Evolutionary conservation across 2,888 invertebrate species (phyloP).

Genomic region (Amblyjoppa fuscipennis): DNA sequence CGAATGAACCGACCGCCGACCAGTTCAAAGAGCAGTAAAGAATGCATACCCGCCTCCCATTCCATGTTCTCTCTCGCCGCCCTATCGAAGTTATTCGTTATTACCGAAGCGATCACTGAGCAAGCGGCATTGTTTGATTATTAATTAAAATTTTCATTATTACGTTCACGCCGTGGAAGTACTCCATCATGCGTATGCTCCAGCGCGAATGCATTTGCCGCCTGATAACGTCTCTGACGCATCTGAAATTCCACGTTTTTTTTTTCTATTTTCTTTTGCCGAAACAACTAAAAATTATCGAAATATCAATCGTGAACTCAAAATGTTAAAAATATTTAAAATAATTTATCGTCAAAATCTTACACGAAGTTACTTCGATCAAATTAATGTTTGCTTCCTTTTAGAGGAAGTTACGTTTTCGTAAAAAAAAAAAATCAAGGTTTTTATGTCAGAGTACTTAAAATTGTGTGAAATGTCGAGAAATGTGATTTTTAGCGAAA

Average conservation of each 20-base stretch:
- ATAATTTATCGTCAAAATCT: not conserved
- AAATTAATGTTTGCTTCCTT: no score
- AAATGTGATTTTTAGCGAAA: no score
- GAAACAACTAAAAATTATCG: not conserved
- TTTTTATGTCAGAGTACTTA: no score
- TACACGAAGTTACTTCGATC: no score
- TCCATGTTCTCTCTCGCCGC: conserved; percentile 1
- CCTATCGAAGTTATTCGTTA: conserved; percentile 41
- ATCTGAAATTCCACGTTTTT: conserved; percentile 4
- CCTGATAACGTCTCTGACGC: not conserved
- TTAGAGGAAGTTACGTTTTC: no score
- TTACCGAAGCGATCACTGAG: conserved; percentile 41
- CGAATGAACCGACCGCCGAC: conserved; percentile 25
- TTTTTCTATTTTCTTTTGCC: not conserved
- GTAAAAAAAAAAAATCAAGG: no score
- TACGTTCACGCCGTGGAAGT: not conserved
- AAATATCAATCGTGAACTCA: not conserved
- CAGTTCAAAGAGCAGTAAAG: conserved; percentile 19
- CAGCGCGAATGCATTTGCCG: not conserved
- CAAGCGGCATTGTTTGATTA: not conserved
- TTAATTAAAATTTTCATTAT: conserved; percentile 46
- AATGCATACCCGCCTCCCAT: not conserved
- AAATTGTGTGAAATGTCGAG: no score
- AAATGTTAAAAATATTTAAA: not conserved
- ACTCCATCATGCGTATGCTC: not conserved